A percentile compares a stretch with the other conserved stretches of the same genome.
Evolutionary conservation across 2,888 invertebrate species (phyloP).

Genomic region (Invenusta paracnida): DNA sequence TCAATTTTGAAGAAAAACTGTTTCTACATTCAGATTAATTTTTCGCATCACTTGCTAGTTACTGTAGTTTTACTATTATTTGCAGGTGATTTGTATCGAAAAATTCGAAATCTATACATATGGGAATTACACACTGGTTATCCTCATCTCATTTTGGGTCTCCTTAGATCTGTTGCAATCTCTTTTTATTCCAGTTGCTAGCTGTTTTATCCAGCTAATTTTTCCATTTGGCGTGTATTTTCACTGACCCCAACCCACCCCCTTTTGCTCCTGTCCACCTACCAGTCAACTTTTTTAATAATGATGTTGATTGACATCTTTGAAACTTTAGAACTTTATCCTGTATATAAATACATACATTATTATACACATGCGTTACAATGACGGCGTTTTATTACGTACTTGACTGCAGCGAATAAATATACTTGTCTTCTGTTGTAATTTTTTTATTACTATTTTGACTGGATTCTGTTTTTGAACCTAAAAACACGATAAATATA

Average conservation of each 20-base stretch:
- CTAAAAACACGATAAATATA: no score
- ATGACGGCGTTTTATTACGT: slow-evolving; percentile 11
- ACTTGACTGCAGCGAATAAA: slow-evolving; percentile 7
- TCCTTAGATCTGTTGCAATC: no score
- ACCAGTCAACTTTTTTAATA: neutral
- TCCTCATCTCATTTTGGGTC: no score
- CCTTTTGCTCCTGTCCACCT: neutral
- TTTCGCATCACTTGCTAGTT: no score
- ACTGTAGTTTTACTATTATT: no score
- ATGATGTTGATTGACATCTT: neutral
- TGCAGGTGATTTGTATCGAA: no score
- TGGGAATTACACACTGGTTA: no score
- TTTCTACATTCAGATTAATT: no score
- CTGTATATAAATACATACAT: neutral
- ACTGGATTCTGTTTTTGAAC: neutral
- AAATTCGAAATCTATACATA: no score
- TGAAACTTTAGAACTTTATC: neutral
- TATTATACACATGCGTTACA: slow-evolving; percentile 18
- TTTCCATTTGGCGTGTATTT: neutral
- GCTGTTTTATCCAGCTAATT: neutral
- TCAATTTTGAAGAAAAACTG: no score
- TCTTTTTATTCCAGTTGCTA: neutral
- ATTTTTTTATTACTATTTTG: neutral
- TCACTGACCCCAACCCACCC: neutral
- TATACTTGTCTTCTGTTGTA: neutral